Evolutionary conservation across 2,113 vertebrate genomes (phyloP).

Genomic region (Trichomycterus rosablanca): DNA sequence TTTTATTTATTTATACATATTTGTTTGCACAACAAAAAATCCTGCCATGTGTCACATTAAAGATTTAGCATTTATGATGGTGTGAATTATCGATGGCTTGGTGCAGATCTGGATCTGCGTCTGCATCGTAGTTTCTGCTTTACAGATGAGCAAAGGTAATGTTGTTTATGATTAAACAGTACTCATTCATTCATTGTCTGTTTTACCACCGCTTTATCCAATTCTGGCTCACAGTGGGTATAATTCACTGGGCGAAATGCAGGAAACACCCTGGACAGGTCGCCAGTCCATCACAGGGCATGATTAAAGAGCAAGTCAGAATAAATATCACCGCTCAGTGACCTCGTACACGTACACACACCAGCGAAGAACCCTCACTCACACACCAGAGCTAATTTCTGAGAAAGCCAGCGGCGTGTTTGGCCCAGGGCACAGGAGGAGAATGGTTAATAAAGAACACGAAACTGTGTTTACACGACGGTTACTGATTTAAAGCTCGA

Average conservation of each 20-base stretch:
- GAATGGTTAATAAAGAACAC: conserved; percentile 45
- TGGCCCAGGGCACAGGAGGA: conserved; percentile 23
- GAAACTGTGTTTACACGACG: conserved; percentile 45
- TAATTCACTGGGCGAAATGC: too few relatives aligned
- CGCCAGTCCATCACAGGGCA: too few relatives aligned
- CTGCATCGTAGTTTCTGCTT: too few relatives aligned
- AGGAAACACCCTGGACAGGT: too few relatives aligned
- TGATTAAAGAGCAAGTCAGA: conserved; percentile 1
- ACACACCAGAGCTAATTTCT: conserved; percentile 17
- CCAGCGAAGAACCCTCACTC: conserved; percentile 1
- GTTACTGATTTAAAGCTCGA: conserved; percentile 48
- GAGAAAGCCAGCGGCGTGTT: conserved; percentile 23
- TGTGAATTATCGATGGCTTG: not conserved
- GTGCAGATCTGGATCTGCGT: not conserved
- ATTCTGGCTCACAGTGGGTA: too few relatives aligned
- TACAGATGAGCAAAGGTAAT: not conserved
- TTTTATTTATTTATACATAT: too few relatives aligned
- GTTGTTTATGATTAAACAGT: too few relatives aligned
- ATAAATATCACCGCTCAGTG: conserved; percentile 19
- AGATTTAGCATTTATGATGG: too few relatives aligned
- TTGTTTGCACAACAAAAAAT: too few relatives aligned
- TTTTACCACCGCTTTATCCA: too few relatives aligned
- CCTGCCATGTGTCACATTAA: too few relatives aligned
- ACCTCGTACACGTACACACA: not conserved
- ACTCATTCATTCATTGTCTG: too few relatives aligned